A percentile compares a stretch with the other conserved stretches of the same genome.
Conservation (phyloP, 2,888 invertebrate species). For the Apotomis turbidana region DNA sequence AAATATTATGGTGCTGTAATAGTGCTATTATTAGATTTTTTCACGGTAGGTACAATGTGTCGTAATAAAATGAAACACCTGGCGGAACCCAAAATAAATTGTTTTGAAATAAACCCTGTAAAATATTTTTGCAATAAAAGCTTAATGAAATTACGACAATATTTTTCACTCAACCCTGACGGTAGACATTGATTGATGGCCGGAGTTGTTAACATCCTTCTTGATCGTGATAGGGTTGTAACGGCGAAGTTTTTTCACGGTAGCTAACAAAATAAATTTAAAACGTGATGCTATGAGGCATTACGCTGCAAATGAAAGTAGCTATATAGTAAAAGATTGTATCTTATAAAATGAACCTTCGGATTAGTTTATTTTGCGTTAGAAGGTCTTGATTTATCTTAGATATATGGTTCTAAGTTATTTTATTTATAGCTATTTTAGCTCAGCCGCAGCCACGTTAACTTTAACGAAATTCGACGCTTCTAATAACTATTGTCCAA, state of each 20-base stretch:
- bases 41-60: no score
- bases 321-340: slow-evolving; percentile 8
- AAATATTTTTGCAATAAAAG: slow-evolving; percentile 47
- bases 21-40: no score
- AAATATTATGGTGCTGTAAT: no score
- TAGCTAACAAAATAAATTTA: slow-evolving; percentile 38
- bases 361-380: no score
- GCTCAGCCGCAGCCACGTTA: no score
- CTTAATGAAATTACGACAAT: slow-evolving; percentile 50
- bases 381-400: no score
- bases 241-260: slow-evolving; percentile 43
- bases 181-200: slow-evolving; percentile 64
- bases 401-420: no score
- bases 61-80: not conserved
- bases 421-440: no score
- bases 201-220: slow-evolving; percentile 61
- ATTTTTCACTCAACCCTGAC: slow-evolving; percentile 45
- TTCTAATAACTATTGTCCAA: no score
- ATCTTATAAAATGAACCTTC: not conserved
- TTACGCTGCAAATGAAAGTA: slow-evolving; percentile 23
- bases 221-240: slow-evolving; percentile 65
- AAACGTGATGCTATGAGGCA: slow-evolving; percentile 38
- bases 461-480: no score
- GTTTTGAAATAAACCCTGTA: slow-evolving; percentile 30
- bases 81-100: not conserved